Base-by-base conservation (phyloP, 2,113 vertebrate genomes). In the Stigmatopora nigra region DNA sequence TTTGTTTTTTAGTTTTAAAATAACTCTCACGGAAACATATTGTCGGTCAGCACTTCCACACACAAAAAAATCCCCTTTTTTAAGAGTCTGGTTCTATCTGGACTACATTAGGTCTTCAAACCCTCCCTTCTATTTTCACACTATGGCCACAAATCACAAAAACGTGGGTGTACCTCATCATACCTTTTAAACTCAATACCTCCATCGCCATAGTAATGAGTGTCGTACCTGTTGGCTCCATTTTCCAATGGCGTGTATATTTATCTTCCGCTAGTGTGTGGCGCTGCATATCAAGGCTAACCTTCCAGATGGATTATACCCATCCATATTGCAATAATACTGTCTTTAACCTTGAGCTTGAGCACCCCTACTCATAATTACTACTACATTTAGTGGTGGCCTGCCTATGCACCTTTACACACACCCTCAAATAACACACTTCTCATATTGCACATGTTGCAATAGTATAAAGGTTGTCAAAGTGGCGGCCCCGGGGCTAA, bases 301-400 rank as follows among this genome's bases (percentile, higher is more conserved):
- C 46, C 41, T 47, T 45, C 49, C 46, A 76, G 76, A 80, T 75
- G 77, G 83, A 82, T 77, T 46, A 8, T 0, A n/a, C 77, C 68
- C 78, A 68, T 82, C 79, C 72, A 55, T 75, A 80, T 70, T 56
- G 68, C 19, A 78, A 75, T 88, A 83, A 86, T 81, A 70, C 77
- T 72, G 14, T 76, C 82, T 86, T 83, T 84, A 87, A 81, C 84
- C 84, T 87, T 88, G 84, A 79, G 82, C 69, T 74, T 74, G 59
- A 44, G 70, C 72, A 82, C 78, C 73, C 72, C 79, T 19, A 62
- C 75, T 87, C 79, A 85, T 82, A 89, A 88, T 88, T 86, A 86
- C 46, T 75, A 25, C 82, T 78, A 78, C 82, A 83, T 88, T 87
- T 86, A 87, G 82, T 79, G 68, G 68, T 67, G 65, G 70, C 47